Evolutionary conservation across 2,113 vertebrate genomes (phyloP).

Genomic region (Synchiropus splendidus): DNA sequence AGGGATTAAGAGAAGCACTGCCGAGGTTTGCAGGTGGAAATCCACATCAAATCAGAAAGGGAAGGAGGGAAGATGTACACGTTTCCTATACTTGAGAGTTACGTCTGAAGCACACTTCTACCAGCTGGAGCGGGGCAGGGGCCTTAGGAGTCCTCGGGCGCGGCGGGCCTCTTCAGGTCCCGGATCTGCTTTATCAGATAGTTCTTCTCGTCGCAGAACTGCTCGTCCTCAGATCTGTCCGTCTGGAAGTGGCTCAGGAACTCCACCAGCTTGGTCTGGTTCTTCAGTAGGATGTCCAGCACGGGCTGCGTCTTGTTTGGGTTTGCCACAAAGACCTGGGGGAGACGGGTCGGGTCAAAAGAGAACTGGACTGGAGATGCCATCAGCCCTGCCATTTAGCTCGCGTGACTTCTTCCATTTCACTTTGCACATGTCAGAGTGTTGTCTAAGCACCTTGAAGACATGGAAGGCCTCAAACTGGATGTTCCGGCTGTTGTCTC

Average conservation of each 20-base stretch:
- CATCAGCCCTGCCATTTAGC: no score
- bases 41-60: slow-evolving; percentile 29
- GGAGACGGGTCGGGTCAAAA: slow-evolving; percentile 20
- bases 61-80: slow-evolving; percentile 31
- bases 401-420: no score
- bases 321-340: slow-evolving; percentile 93
- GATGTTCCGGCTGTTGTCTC: slow-evolving; percentile 95
- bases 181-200: slow-evolving; percentile 97
- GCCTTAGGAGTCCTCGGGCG: slow-evolving; percentile 57
- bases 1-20: slow-evolving; percentile 30
- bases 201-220: slow-evolving; percentile 97
- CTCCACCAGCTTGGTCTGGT: slow-evolving; percentile 92
- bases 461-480: slow-evolving; percentile 98
- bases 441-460: slow-evolving; percentile 78
- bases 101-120: slow-evolving; percentile 34
- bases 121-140: slow-evolving; percentile 7
- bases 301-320: slow-evolving; percentile 95
- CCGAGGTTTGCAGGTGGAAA: slow-evolving; percentile 36
- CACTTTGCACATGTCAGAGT: no score
- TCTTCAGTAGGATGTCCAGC: slow-evolving; percentile 95
- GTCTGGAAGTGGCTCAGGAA: slow-evolving; percentile 96
- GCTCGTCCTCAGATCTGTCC: slow-evolving; percentile 88
- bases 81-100: slow-evolving; percentile 44
- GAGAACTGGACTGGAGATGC: background rate
- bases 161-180: slow-evolving; percentile 80